Evolutionary conservation across 2,888 invertebrate genomes (phyloP).

Genomic region (Dasypolia templi): DNA sequence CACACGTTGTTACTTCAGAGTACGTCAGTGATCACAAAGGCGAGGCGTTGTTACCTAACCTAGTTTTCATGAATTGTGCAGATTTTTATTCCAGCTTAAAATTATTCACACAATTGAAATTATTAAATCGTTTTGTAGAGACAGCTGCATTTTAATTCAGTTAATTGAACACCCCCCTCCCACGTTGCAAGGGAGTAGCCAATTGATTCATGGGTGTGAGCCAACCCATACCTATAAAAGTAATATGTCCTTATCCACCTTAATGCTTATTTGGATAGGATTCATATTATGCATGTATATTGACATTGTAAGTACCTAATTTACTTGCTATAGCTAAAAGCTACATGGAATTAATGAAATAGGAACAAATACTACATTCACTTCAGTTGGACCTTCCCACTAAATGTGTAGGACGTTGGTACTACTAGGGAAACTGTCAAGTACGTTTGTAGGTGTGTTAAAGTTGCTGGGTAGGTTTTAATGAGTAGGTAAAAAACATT

Average conservation of each 20-base stretch:
- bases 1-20: not conserved
- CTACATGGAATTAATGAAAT: not conserved
- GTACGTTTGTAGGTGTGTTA: too few species aligned
- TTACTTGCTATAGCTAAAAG: not conserved
- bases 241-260: not conserved
- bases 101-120: not conserved
- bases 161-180: constrained; percentile 1
- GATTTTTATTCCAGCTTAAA: not conserved
- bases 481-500: not conserved
- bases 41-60: not conserved
- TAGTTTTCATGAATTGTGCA: not conserved
- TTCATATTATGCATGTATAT: not conserved
- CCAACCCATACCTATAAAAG: not conserved
- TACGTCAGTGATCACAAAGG: not conserved
- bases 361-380: too few species aligned
- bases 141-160: not conserved
- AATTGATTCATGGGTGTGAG: not conserved
- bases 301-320: not conserved
- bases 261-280: not conserved
- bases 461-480: not conserved
- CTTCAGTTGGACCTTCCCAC: not conserved
- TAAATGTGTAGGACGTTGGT: too few species aligned
- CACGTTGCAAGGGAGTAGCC: not conserved
- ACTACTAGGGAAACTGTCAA: too few species aligned
- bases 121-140: not conserved